phyloP scores from a whole-genome alignment of 2,113 vertebrate species.

The Festucalex cinctus region DNA sequence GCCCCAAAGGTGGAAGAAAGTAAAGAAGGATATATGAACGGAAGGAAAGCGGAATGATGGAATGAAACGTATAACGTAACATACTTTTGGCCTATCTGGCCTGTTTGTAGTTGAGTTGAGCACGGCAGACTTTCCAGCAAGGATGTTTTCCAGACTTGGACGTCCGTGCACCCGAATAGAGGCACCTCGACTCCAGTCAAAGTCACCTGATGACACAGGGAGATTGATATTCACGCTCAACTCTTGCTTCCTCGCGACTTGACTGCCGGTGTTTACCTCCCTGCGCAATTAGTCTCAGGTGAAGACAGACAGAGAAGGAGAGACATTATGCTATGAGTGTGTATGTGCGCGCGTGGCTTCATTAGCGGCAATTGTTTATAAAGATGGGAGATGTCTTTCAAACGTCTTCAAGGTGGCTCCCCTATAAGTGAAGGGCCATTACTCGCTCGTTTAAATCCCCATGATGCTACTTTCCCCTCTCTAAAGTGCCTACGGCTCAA shows the following conservation, averaged over 20 bases:
- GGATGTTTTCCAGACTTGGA: conserved; percentile 3
- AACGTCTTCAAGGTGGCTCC: conserved; percentile 62
- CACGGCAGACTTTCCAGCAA: conserved; percentile 34
- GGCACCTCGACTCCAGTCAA: conserved; percentile 64
- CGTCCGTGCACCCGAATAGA: conserved; percentile 57
- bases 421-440: conserved; percentile 49
- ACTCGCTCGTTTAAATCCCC: conserved; percentile 59
- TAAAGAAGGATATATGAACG: no score
- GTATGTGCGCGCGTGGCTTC: conserved; percentile 19
- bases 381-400: conserved; percentile 71
- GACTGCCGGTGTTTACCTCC: conserved; percentile 71
- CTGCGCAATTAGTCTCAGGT: conserved; percentile 67
- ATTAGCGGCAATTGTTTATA: conserved; percentile 62
- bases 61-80: no score
- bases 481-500: conserved; percentile 28
- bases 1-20: no score
- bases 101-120: conserved; percentile 42
- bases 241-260: conserved; percentile 64
- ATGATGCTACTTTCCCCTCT: conserved; percentile 39
- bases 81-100: not conserved
- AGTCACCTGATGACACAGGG: conserved; percentile 72
- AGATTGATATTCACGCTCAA: conserved; percentile 78
- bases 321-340: conserved; percentile 10
- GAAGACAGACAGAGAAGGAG: conserved; percentile 55
- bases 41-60: no score